Evolutionary conservation across 2,888 invertebrate genomes (phyloP).

Genomic region (Tenthredo amoena): DNA sequence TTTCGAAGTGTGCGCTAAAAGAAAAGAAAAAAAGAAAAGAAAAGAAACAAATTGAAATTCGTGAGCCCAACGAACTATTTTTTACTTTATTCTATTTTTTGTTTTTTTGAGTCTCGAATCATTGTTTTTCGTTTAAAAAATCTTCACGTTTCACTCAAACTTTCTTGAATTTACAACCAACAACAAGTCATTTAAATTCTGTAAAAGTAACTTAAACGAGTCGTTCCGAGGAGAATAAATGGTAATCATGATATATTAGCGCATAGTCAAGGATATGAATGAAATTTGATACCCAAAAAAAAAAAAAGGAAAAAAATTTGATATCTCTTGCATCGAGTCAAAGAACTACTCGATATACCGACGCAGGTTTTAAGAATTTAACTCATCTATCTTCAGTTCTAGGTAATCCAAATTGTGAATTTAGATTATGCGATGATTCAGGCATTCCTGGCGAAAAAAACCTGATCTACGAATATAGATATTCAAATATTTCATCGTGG

Average conservation of each 20-base stretch:
- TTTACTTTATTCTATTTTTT: neutral
- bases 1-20: neutral
- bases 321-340: neutral
- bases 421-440: constrained; percentile 1
- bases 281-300: neutral
- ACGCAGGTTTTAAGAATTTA: neutral
- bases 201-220: neutral
- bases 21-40: neutral
- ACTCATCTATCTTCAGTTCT: neutral
- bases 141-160: neutral
- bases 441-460: neutral
- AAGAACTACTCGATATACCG: neutral
- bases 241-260: neutral
- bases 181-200: neutral
- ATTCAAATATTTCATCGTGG: neutral
- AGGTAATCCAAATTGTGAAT: neutral
- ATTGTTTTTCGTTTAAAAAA: neutral
- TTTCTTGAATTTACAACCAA: neutral
- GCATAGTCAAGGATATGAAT: neutral
- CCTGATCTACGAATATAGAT: neutral
- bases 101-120: neutral
- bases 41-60: neutral
- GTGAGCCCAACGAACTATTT: neutral
- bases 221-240: neutral
- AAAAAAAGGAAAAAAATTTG: neutral